A percentile compares a stretch with the other conserved stretches of the same genome.
Conservation (phyloP, 1,140 invertebrate genomes). For the Tenebrio molitor region DNA sequence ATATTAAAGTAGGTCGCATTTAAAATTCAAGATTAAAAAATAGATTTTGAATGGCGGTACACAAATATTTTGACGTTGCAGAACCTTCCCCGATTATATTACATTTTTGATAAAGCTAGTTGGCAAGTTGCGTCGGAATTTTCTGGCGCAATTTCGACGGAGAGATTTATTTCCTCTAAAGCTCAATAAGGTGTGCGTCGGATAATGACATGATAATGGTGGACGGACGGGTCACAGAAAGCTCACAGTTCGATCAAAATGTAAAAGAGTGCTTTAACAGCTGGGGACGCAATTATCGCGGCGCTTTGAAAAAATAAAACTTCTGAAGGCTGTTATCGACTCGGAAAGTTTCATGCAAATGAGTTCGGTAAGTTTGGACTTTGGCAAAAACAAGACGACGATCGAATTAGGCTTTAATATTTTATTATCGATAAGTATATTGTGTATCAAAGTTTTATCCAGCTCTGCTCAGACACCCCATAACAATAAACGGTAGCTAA, state of each 20-base stretch:
- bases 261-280: not conserved
- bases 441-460: slow-evolving; percentile 22
- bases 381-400: not conserved
- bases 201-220: slow-evolving; percentile 7
- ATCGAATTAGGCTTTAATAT: slow-evolving; percentile 8
- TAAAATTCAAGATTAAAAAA: too few relatives aligned
- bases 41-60: too few relatives aligned
- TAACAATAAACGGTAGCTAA: slow-evolving; percentile 12
- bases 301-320: not conserved
- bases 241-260: slow-evolving; percentile 10
- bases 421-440: slow-evolving; percentile 34
- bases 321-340: not conserved
- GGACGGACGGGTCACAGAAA: not conserved
- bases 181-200: not conserved
- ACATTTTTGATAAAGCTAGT: too few relatives aligned
- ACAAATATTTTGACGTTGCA: too few relatives aligned
- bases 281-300: not conserved
- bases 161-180: too few relatives aligned
- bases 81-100: too few relatives aligned
- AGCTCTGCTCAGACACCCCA: not conserved
- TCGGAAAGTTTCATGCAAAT: not conserved
- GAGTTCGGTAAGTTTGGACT: not conserved
- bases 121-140: too few relatives aligned
- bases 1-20: too few relatives aligned
- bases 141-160: too few relatives aligned